Evolutionary conservation across 2,113 vertebrate species (phyloP), one percentile per base, ranked within the genome.

Genomic region (Nansenia antarctica): DNA sequence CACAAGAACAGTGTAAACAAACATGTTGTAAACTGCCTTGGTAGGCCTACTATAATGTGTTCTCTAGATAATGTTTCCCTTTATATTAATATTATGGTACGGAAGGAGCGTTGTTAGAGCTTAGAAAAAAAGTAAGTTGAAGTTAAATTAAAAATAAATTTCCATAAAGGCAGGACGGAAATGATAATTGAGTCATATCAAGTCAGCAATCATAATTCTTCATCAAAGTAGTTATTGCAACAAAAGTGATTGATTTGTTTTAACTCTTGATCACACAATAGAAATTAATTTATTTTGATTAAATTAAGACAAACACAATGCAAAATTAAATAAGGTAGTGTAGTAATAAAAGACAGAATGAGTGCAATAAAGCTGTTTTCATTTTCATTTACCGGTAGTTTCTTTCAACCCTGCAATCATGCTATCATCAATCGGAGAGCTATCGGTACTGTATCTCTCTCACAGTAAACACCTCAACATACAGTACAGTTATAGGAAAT

Each of bases 301-400:
- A 61, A 84, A 75, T 78, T 66, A 65, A 55, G 26, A 78, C 39
- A 58, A 57, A 64, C 52, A 79, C 54, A 52, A 55, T 30, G 9
- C 26, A n/a, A 76, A 42, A 42, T 72, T 54, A 69, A 76, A 82
- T 53, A 65, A 35, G 62, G 60, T 47, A 75, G 47, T 65, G 47
- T 45, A 70, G n/a, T 69, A 61, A 58, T 65, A n/a, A 72, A 72
- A 18, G 31, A 55, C 29, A 82, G 22, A 77, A 79, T 37, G 68
- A 83, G 82, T 86, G 82, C 78, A 86, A 81, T 76, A 78, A 78
- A 72, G n/a, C n/a, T 31, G 63, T 62, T 64, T 0, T 39, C 34
- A 61, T 45, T 47, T n/a, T n/a, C n/a, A n/a, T n/a, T n/a, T n/a
- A n/a, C n/a, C n/a, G n/a, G n/a, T n/a, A n/a, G n/a, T 47, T 47